A percentile compares a stretch with the other conserved stretches of the same genome.
These are phyloP conservation scores for Lycocorax pyrrhopterus DNA, from an alignment of 2,113 vertebrate genomes.

Conservation along the genomic window DNA sequence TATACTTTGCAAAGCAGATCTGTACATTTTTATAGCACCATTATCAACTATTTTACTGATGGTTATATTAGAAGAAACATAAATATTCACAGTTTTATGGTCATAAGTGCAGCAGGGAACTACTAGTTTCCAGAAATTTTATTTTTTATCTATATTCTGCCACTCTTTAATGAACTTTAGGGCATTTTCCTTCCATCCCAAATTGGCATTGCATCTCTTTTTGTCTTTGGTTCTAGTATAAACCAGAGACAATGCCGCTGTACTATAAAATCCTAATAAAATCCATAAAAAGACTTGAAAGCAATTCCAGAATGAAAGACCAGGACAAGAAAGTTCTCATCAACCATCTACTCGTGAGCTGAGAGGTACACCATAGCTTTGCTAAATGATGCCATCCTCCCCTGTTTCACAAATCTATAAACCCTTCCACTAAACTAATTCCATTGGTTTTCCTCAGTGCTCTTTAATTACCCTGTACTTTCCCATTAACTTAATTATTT, in stretches of 20 bases:
- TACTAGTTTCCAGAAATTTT: not conserved
- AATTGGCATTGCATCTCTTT: not conserved
- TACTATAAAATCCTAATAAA: not conserved
- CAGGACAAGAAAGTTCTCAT: not conserved
- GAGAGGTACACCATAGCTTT: not conserved
- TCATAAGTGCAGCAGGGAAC: not conserved
- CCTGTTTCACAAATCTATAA: not conserved
- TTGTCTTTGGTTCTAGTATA: not conserved
- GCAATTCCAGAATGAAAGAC: not conserved
- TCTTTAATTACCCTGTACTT: conserved; percentile 28
- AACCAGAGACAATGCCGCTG: not conserved
- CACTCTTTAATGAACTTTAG: not conserved
- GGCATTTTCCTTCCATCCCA: not conserved
- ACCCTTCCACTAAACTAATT: not conserved
- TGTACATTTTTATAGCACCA: not conserved
- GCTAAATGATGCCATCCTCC: not conserved
- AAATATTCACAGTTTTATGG: not conserved
- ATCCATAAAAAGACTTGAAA: not conserved
- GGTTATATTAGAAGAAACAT: not conserved
- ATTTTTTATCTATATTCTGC: not conserved
- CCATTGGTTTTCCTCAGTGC: conserved; percentile 5
- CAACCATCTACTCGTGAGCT: not conserved
- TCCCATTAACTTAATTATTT: conserved; percentile 53
- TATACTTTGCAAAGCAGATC: not conserved
- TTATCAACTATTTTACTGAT: not conserved